phyloP scores from a whole-genome alignment of 2,113 vertebrate species.

The Falcunculus frontatus region DNA sequence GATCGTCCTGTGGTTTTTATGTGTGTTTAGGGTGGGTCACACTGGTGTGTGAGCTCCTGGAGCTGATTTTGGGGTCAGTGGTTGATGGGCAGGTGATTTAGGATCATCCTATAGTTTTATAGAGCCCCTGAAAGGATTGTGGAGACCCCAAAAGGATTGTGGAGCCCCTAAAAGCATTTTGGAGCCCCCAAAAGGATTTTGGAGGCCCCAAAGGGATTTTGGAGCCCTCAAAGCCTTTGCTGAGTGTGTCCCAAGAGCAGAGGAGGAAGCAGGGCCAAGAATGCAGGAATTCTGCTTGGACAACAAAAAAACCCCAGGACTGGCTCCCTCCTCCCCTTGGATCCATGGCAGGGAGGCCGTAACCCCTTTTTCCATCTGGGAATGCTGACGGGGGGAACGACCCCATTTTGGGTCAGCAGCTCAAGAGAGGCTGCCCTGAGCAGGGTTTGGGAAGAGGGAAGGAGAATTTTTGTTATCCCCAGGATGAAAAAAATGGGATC shows the following conservation, averaged over 20 bases:
- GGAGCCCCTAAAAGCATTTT: too few relatives aligned
- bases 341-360: not conserved
- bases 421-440: not conserved
- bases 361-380: not conserved
- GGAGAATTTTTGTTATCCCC: not conserved
- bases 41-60: too few relatives aligned
- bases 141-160: too few relatives aligned
- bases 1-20: too few relatives aligned
- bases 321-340: not conserved
- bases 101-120: not conserved
- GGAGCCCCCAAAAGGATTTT: not conserved
- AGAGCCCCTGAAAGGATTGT: too few relatives aligned
- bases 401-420: not conserved
- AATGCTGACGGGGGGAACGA: not conserved
- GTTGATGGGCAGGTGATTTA: not conserved
- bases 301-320: not conserved
- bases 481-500: not conserved
- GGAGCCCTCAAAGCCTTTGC: not conserved
- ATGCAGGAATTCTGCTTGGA: not conserved
- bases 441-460: not conserved
- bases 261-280: constrained; percentile 21
- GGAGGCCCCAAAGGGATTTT: not conserved
- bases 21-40: too few relatives aligned
- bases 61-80: too few relatives aligned
- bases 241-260: not conserved